Conservation (phyloP, 2,888 invertebrate species). For the Parasteatoda lunata region DNA sequence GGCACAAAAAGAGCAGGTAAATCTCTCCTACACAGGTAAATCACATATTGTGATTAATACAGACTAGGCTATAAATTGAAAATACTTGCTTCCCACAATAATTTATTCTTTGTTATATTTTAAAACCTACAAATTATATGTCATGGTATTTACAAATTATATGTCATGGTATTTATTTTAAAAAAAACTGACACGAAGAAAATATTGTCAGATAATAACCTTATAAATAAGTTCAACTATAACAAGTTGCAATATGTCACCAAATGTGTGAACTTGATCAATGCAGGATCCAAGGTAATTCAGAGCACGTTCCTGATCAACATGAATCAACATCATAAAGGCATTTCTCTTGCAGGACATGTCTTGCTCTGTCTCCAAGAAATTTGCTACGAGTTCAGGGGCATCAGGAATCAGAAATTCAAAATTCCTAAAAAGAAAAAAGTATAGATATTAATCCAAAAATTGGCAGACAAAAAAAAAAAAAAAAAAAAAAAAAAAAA, state of each 20-base stretch:
- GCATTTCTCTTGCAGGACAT: conserved; percentile 99
- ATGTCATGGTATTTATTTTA: no score
- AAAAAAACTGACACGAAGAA: no score
- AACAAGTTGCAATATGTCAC: conserved; percentile 97
- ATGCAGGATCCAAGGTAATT: conserved; percentile 93
- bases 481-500: no score
- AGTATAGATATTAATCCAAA: neutral
- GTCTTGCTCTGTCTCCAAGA: conserved; percentile 96
- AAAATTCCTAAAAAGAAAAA: conserved; percentile 83
- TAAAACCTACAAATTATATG: no score
- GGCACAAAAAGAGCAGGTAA: no score
- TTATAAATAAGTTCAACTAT: conserved; percentile 99
- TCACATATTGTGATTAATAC: no score
- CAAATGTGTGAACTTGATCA: conserved; percentile 78
- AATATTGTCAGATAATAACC: conserved; percentile 76
- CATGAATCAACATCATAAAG: conserved; percentile 98
- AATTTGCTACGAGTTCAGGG: conserved; percentile 94
- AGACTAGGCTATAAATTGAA: no score
- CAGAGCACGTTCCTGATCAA: conserved; percentile 94
- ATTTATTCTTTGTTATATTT: no score
- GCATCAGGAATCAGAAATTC: conserved; percentile 99
- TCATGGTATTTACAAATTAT: no score
- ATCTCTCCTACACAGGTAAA: no score
- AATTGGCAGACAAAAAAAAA: no score
- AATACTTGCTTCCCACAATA: no score